Evolutionary conservation across 2,113 vertebrate genomes (phyloP), one percentile per base, ranked within the genome.

Genomic region (Nesospiza acunhae): DNA sequence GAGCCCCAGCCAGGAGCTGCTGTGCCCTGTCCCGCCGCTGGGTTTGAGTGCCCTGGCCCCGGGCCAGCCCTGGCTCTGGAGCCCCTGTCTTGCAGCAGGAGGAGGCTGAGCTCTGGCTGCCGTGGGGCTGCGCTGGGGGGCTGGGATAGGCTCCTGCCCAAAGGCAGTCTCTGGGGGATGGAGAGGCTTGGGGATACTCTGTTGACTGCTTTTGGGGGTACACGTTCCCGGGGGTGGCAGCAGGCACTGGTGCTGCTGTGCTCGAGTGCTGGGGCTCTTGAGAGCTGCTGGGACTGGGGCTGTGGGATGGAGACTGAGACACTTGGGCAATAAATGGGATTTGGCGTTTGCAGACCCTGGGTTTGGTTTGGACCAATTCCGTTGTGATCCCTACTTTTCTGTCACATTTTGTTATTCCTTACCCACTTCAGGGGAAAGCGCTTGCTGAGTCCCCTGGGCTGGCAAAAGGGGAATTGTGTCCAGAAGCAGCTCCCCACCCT

Each of bases 341-440:
- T 67, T 62, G 69, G 17, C 28, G 3, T 1, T 19, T 63, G 35
- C 4, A 0, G 31, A n/a, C 11, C 15, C 24, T 16, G 74, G 39
- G 8, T 41, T 67, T 39, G 37, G 24, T 23, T 39, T 11, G 15
- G 55, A 27, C 16, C 11, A 18, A 7, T 78, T 46, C 23, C 30
- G 21, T 7, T 0, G 0, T 4, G 13, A 60, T 41, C 26, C 17
- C 23, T 42, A 6, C 10, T 53, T 72, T 55, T 59, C 42, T 70
- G 31, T 42, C 30, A 7, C 9, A 1, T 27, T 24, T 49, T 87
- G n/a, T 27, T 24, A 30, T 33, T 49, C 39, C 28, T 84, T 68
- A 26, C 8, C 5, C 2, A 9, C 22, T 58, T 31, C 37, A 21
- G 21, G 21, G 28, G n/a, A 31, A 50, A 50, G 55, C 0, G 0